Conservation (phyloP, 2,888 invertebrate genomes). For the Gasteruption jaculator region DNA sequence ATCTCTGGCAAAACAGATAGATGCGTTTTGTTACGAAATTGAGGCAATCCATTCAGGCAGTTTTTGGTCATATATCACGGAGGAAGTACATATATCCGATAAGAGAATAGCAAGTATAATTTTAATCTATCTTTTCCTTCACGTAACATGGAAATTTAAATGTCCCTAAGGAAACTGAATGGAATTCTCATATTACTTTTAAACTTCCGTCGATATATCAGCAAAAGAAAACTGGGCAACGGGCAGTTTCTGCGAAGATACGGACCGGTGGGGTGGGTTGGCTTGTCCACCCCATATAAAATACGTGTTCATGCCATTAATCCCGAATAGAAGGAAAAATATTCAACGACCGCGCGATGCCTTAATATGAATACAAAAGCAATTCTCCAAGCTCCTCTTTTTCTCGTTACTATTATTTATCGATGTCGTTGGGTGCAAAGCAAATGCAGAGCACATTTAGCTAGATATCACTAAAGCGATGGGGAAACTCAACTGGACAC, state of each 20-base stretch:
- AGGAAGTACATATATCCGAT: too few species aligned
- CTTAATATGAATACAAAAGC: conserved; percentile 52
- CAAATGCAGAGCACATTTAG: conserved; percentile 12
- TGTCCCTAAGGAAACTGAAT: too few species aligned
- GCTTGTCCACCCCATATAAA: conserved; percentile 41
- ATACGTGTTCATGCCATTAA: conserved; percentile 52
- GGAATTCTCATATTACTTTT: conserved; percentile 45
- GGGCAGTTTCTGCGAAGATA: conserved; percentile 44
- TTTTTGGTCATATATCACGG: too few species aligned
- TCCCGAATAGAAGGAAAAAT: conserved; percentile 50
- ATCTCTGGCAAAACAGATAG: too few species aligned
- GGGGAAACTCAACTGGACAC: too few species aligned
- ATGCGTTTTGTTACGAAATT: too few species aligned
- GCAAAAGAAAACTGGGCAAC: conserved; percentile 32
- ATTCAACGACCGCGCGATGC: conserved; percentile 38
- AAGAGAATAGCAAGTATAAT: too few species aligned
- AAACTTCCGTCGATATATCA: conserved; percentile 49
- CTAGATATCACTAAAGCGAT: too few species aligned
- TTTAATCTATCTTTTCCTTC: too few species aligned
- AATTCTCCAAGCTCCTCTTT: conserved; percentile 36
- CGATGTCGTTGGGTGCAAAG: conserved; percentile 28
- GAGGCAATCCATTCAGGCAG: too few species aligned
- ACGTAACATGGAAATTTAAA: too few species aligned
- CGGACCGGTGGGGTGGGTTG: conserved; percentile 13
- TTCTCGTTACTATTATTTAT: conserved; percentile 48